Percentiles rank a stretch among this genome's conserved stretches.
phyloP scores from a whole-genome alignment of 2,797 vertebrate species.

The Micropoecilia bifurca region DNA sequence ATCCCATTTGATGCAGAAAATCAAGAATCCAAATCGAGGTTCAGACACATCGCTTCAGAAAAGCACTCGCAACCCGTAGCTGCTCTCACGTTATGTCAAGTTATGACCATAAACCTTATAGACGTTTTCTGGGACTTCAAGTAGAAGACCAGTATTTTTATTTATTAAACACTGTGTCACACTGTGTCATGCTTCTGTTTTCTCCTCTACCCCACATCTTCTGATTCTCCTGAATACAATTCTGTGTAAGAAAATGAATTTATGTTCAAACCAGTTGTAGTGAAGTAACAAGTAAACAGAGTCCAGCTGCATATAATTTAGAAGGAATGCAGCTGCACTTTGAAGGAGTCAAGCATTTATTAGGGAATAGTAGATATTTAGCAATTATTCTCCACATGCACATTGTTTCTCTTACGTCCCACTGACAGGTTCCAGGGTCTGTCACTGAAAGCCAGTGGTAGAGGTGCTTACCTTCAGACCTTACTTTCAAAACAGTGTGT shows the following conservation, averaged over 20 bases:
- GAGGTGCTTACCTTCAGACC: too few relatives aligned
- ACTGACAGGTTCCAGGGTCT: too few relatives aligned
- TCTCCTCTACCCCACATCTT: neutral
- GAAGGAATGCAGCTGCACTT: neutral
- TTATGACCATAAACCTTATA: neutral
- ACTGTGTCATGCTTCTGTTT: neutral
- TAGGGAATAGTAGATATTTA: neutral
- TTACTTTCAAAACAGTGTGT: too few relatives aligned
- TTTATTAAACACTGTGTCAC: too few relatives aligned
- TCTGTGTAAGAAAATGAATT: neutral
- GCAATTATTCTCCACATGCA: too few relatives aligned
- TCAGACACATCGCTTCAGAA: neutral
- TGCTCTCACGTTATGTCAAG: neutral
- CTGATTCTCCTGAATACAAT: neutral
- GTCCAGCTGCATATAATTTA: neutral
- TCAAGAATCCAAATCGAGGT: constrained; percentile 17
- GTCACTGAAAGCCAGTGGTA: too few relatives aligned
- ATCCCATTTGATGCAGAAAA: too few relatives aligned
- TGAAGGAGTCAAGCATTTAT: neutral
- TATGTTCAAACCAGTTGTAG: neutral
- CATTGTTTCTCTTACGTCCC: too few relatives aligned
- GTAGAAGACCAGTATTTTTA: neutral
- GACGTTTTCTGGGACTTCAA: neutral
- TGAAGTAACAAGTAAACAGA: neutral
- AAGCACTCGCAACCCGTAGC: neutral